phyloP scores from a whole-genome alignment of 2,888 invertebrate species.

The Calameuta pallipes region DNA sequence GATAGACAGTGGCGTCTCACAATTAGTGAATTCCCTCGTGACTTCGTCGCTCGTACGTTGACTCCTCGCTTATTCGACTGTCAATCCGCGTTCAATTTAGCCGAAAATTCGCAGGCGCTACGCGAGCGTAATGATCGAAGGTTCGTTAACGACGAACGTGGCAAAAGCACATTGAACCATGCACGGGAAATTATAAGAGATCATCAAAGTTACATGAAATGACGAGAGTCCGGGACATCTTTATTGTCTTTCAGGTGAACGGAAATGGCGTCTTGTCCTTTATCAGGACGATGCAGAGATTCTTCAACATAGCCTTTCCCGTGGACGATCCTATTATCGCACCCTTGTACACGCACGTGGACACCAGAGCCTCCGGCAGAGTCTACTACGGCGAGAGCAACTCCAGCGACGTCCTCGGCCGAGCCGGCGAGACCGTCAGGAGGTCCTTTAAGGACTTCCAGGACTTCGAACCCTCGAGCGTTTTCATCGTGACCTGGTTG shows the following conservation, averaged over 20 bases:
- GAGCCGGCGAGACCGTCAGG: slow-evolving; percentile 79
- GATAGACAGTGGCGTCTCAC: not conserved
- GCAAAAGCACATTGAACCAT: too few species aligned
- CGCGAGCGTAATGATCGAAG: not conserved
- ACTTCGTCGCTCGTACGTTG: not conserved
- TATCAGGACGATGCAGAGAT: slow-evolving; percentile 86
- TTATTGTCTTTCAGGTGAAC: slow-evolving; percentile 78
- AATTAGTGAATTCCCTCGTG: not conserved
- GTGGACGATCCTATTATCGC: slow-evolving; percentile 90
- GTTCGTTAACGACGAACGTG: not conserved
- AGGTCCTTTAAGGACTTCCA: slow-evolving; percentile 78
- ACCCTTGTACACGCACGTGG: slow-evolving; percentile 91
- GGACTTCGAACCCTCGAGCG: slow-evolving; percentile 80
- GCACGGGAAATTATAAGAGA: too few species aligned
- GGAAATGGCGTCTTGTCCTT: slow-evolving; percentile 92
- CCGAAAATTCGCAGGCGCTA: not conserved
- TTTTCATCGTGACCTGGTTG: slow-evolving; percentile 92
- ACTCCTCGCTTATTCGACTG: not conserved
- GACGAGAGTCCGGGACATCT: not conserved
- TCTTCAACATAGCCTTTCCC: slow-evolving; percentile 89
- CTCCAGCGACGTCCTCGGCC: slow-evolving; percentile 71
- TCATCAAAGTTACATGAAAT: not conserved
- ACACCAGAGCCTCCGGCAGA: slow-evolving; percentile 78
- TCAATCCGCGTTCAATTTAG: not conserved
- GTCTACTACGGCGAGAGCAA: slow-evolving; percentile 80